Evolutionary conservation across 2,888 invertebrate species (phyloP), one percentile per base, ranked within the genome.

Genomic region (Drosophila fungiperda): DNA sequence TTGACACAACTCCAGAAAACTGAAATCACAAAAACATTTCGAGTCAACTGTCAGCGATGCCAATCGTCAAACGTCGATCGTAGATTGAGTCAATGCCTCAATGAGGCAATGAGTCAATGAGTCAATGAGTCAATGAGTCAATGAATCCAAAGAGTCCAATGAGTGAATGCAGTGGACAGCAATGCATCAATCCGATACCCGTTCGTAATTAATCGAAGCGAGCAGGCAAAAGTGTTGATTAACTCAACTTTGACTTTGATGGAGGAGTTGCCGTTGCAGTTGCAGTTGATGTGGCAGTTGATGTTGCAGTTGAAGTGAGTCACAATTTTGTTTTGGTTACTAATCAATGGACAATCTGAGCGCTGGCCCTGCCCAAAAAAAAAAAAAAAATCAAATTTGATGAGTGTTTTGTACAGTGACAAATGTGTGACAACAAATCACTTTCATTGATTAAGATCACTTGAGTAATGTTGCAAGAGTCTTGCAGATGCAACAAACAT

Each of bases 381-480:
- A 29, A 42, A 45, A 26, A 48, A 40, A 29, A 29, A 29, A 29
- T 42, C 26, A 23, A 54, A 33, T 64, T 45, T 64, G 84, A 78
- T 45, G 77, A 75, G 82, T 69, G 68, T 87, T 87, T 85, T 88
- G 80, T 75, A 71, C 76, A 68, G 48, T 83, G 86, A 88, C 89
- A 89, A 89, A 90, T 89, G 83, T 62, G 73, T 60, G 81, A 73
- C 90, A 82, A 90, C 89, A 87, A 89, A 89, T 90, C 89, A 89
- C 70, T 76, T 75, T 68, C 66, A 8, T 26, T 61, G 88, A 87
- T 87, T 59, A 57, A 49, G 55, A 80, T 77, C 78, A 55, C 45
- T 52, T 50, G 26, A 66, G 68, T 75, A 66, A 62, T 35, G 35
- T 58, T 52, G 58, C 66, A 50, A 59, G 48, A 65, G 68, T 74